Conservation (phyloP, 2,113 vertebrate genomes). For the Microcebus jonahi region DNA sequence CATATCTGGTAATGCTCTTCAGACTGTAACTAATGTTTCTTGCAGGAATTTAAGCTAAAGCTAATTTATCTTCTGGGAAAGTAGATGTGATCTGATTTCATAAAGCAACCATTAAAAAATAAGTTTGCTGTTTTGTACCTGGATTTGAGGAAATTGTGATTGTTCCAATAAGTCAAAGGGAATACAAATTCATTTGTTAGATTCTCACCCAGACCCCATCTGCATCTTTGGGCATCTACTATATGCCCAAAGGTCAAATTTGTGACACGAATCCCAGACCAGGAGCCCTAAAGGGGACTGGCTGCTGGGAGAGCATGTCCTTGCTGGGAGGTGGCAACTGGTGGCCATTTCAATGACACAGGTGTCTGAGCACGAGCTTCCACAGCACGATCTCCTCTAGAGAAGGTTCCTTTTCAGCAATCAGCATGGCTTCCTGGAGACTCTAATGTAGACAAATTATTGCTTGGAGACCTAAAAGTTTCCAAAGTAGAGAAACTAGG, state of each 20-base stretch:
- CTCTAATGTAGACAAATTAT: background rate
- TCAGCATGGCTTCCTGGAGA: background rate
- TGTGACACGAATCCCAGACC: background rate
- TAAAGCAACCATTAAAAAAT: background rate
- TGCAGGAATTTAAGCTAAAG: background rate
- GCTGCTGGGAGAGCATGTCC: fast-evolving
- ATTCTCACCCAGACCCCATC: background rate
- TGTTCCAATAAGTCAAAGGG: background rate
- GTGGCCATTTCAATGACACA: no score
- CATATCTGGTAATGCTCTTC: background rate
- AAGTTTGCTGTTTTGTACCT: background rate
- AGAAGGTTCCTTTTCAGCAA: background rate
- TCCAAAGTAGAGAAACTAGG: background rate
- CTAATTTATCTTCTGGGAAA: background rate
- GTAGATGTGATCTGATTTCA: background rate
- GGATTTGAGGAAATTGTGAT: background rate
- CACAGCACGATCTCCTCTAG: background rate
- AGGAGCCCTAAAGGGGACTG: background rate
- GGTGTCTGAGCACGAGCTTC: background rate
- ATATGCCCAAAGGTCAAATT: background rate
- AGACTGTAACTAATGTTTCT: background rate
- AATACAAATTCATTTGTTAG: background rate
- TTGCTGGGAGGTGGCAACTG: background rate
- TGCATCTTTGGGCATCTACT: background rate
- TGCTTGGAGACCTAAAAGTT: background rate